Conservation (phyloP, 64 coral and sea anemone species). For the Pachyseris speciosa region DNA sequence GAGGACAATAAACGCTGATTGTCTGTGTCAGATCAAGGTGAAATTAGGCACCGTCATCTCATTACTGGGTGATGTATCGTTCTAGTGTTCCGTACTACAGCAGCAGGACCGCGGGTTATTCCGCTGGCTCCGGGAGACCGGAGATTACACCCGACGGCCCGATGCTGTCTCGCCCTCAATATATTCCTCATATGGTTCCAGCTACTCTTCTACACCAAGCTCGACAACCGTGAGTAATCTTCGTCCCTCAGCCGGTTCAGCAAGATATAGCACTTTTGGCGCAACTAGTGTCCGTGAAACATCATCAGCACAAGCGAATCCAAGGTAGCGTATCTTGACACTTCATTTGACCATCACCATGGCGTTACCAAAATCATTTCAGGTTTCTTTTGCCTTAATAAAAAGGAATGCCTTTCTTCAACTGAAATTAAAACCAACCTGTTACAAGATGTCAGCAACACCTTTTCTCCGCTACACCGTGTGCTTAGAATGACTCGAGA, state of each 20-base stretch:
- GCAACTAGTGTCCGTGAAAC: not conserved
- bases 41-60: no score
- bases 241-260: not conserved
- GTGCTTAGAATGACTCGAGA: no score
- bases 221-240: not conserved
- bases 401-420: no score
- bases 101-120: not conserved
- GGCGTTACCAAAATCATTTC: no score
- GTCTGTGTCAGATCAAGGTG: not conserved
- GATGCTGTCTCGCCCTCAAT: not conserved
- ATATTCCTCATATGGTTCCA: not conserved
- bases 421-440: no score
- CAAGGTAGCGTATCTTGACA: no score
- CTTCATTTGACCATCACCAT: no score
- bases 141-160: not conserved
- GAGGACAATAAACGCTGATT: not conserved
- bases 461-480: no score
- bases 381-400: not conserved
- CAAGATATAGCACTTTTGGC: not conserved
- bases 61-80: not conserved
- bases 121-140: not conserved
- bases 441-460: no score
- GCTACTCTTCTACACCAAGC: not conserved
- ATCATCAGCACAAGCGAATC: not conserved
- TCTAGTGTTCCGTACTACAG: slow-evolving; percentile 7